phyloP scores from a whole-genome alignment of 2,797 vertebrate species.

The Urosaurus nigricauda region DNA sequence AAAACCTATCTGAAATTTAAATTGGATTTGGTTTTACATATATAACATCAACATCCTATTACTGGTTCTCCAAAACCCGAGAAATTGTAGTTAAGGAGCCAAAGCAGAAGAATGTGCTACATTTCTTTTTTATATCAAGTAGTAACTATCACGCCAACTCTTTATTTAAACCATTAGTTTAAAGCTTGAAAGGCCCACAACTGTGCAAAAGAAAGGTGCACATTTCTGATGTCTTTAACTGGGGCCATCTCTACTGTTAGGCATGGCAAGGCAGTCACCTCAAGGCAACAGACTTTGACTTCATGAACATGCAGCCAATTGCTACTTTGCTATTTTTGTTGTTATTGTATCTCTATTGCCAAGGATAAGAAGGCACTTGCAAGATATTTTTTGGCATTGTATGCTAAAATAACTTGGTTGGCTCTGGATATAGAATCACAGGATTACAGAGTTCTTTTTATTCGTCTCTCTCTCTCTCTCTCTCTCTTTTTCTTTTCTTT shows the following conservation, averaged over 20 bases:
- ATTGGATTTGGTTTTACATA: background rate
- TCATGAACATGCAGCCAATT: background rate
- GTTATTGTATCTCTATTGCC: background rate
- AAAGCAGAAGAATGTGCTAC: background rate
- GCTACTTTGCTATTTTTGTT: background rate
- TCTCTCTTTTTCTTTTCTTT: too few relatives aligned
- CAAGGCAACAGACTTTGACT: background rate
- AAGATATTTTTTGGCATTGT: background rate
- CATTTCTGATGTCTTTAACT: background rate
- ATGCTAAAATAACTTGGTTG: too few relatives aligned
- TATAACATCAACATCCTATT: background rate
- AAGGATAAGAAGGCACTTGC: background rate
- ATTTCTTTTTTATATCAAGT: background rate
- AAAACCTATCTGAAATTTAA: background rate
- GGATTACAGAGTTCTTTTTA: too few relatives aligned
- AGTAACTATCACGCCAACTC: background rate
- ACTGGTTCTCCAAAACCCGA: background rate
- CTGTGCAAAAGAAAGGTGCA: background rate
- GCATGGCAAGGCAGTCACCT: background rate
- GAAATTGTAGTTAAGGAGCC: background rate
- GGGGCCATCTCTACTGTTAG: constrained; percentile 7
- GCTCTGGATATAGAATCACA: too few relatives aligned
- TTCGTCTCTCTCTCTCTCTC: too few relatives aligned
- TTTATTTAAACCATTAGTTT: rapidly evolving
- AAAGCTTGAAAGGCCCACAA: background rate